Evolutionary conservation across 1,140 invertebrate genomes (phyloP).

Genomic region (Paraescarpia echinospica): DNA sequence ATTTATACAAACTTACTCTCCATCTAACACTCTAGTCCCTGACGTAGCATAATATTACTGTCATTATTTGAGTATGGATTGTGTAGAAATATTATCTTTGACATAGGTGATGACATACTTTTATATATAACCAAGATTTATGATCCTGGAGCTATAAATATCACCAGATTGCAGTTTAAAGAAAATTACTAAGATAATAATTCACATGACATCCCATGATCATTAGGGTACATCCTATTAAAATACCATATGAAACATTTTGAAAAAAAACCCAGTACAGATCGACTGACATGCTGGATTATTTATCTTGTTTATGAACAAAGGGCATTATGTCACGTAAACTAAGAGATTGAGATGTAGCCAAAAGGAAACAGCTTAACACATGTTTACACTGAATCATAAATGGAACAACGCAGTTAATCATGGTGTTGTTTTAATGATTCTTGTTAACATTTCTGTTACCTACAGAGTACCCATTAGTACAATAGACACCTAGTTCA

Average conservation of each 20-base stretch:
- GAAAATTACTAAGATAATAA: not conserved
- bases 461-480: not conserved
- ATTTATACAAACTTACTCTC: not conserved
- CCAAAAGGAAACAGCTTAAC: not conserved
- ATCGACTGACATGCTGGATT: no score
- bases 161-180: not conserved
- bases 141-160: not conserved
- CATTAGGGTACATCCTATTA: not conserved
- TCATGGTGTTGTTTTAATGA: not conserved
- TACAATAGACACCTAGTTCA: not conserved
- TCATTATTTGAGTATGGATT: not conserved
- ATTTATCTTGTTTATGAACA: slow-evolving; percentile 1
- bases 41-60: not conserved
- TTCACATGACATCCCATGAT: not conserved
- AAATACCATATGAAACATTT: no score
- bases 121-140: not conserved
- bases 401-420: not conserved
- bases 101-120: not conserved
- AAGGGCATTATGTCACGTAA: not conserved
- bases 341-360: not conserved
- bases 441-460: not conserved
- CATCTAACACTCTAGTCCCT: not conserved
- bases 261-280: no score
- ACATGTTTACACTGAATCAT: not conserved
- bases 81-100: not conserved